These are phyloP conservation scores for Drosophila anomalipes DNA, from an alignment of 2,888 invertebrate species.

Conservation along the genomic window DNA sequence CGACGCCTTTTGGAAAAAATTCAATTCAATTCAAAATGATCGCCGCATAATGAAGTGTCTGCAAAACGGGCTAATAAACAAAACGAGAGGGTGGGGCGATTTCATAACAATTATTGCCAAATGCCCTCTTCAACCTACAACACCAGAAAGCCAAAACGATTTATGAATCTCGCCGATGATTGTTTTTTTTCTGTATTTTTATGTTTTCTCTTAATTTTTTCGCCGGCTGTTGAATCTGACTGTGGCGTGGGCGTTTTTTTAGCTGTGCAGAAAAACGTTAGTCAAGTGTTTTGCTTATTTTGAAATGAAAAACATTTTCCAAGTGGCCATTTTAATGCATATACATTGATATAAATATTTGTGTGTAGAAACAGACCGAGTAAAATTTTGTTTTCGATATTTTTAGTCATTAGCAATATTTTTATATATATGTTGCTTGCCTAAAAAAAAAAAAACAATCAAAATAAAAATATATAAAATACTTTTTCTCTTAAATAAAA, in stretches of 20 bases:
- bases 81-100: conserved; percentile 22
- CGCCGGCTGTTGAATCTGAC: conserved; percentile 46
- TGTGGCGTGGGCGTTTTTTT: conserved; percentile 49
- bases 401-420: conserved; percentile 39
- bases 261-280: conserved; percentile 43
- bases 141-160: conserved; percentile 34
- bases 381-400: conserved; percentile 30
- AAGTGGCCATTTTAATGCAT: conserved; percentile 45
- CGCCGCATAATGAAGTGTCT: conserved; percentile 44
- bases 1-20: conserved; percentile 60
- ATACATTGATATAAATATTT: conserved; percentile 34
- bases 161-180: conserved; percentile 42
- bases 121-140: conserved; percentile 41
- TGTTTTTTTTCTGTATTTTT: conserved; percentile 13
- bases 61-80: conserved; percentile 38
- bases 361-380: conserved; percentile 11
- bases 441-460: background rate
- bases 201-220: conserved; percentile 35
- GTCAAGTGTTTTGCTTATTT: conserved; percentile 44
- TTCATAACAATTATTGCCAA: conserved; percentile 79
- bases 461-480: background rate
- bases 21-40: conserved; percentile 61
- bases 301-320: conserved; percentile 49
- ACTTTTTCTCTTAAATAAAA: background rate
- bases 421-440: background rate